These are phyloP conservation scores for Puma concolor DNA, from an alignment of 2,113 vertebrate genomes.

Conservation along the genomic window DNA sequence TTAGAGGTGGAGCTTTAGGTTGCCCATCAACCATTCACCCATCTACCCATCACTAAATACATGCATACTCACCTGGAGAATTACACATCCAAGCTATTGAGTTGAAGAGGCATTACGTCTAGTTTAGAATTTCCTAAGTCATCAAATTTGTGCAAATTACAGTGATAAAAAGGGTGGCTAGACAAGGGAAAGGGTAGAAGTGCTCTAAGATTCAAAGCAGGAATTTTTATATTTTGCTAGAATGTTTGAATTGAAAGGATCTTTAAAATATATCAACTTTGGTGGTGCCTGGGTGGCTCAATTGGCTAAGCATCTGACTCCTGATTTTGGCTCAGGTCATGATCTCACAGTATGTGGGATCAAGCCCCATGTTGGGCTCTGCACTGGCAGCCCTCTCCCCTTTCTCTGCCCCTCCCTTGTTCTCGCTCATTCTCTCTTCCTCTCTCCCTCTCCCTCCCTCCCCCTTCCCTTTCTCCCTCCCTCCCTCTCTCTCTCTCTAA, in stretches of 20 bases:
- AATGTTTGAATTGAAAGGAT: not conserved
- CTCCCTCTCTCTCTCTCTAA: too few relatives aligned
- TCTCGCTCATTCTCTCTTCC: too few relatives aligned
- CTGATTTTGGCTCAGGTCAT: too few relatives aligned
- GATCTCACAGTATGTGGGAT: too few relatives aligned
- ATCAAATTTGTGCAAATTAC: not conserved
- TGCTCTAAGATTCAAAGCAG: not conserved
- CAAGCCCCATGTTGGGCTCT: too few relatives aligned
- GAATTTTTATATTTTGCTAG: not conserved
- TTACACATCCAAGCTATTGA: not conserved
- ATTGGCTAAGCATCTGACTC: too few relatives aligned
- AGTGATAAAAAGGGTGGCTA: not conserved
- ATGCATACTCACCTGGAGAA: not conserved
- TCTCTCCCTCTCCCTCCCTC: too few relatives aligned
- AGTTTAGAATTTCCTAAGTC: not conserved
- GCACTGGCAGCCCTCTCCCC: too few relatives aligned
- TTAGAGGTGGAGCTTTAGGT: not conserved
- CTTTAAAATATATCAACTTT: not conserved
- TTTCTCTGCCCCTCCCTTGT: too few relatives aligned
- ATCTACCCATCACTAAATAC: not conserved
- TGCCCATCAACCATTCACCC: not conserved
- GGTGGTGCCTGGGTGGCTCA: too few relatives aligned
- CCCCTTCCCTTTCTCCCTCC: too few relatives aligned
- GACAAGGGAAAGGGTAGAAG: not conserved
- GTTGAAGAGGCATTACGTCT: not conserved